A percentile compares a stretch with the other conserved stretches of the same genome.
phyloP scores from a whole-genome alignment of 2,113 vertebrate genomes.

The Pimephales promelas region DNA sequence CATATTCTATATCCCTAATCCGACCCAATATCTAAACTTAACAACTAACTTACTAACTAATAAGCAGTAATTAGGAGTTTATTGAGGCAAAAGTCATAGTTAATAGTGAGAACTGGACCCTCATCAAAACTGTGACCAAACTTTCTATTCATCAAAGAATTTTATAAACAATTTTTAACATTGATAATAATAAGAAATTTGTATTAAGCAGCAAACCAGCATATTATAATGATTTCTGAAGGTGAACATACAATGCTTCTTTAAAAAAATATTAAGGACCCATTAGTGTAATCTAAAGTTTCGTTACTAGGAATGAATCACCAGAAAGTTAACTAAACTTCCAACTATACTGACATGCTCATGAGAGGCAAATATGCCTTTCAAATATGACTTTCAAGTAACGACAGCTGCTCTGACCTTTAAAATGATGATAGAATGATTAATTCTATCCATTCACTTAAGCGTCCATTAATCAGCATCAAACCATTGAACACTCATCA shows the following conservation, averaged over 20 bases:
- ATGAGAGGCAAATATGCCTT: slow-evolving; percentile 19
- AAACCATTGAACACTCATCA: slow-evolving; percentile 30
- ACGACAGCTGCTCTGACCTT: slow-evolving; percentile 39
- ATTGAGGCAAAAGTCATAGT: no score
- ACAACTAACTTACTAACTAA: no score
- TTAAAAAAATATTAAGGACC: neutral
- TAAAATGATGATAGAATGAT: slow-evolving; percentile 48
- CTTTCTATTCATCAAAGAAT: neutral
- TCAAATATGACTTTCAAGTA: slow-evolving; percentile 41
- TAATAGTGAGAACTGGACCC: no score
- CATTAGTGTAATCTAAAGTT: neutral
- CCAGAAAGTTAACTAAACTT: neutral
- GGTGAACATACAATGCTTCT: neutral
- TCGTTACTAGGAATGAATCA: neutral
- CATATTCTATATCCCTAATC: no score
- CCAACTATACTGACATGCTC: slow-evolving; percentile 19
- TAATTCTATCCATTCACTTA: slow-evolving; percentile 18
- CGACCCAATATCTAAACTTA: no score
- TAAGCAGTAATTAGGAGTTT: no score
- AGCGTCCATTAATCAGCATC: slow-evolving; percentile 48
- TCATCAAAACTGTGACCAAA: no score
- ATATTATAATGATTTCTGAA: no score
- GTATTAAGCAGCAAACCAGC: no score
- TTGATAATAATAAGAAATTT: no score
- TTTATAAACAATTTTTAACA: no score